Evolutionary conservation across 2,888 invertebrate species (phyloP), one percentile per base, ranked within the genome.

Genomic region (Ectemnius cavifrons): DNA sequence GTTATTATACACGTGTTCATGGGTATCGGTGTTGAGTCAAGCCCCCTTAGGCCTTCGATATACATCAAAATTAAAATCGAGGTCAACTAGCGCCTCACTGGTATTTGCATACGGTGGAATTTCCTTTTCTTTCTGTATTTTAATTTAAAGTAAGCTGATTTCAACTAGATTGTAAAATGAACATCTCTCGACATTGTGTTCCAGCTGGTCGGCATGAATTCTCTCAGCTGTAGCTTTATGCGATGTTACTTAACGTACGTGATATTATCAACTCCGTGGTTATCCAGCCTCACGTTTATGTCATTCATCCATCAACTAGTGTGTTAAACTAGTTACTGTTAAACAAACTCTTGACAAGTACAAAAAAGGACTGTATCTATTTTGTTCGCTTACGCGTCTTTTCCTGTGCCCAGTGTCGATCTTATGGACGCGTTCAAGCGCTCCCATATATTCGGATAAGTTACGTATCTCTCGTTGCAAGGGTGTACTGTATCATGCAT

Each of bases 41-140:
- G 84, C 84, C 85, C 84, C 80, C 79, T 83, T 88, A 87, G 88
- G 88, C 87, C 88, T 77, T 88, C 82, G 73, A 84, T 76, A 71
- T 77, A 67, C 71, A 68, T 78, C 65, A 65, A 76, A 78, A 78
- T 80, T 74, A 80, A 80, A 80, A 71, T 71, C 59, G 28, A 66
- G 65, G 67, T 6, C 63, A 16, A 47, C n/a, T 27, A 14, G 52
- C 14, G 28, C 57, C 57, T 64, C 46, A 47, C 61, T 49, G 11
- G 56, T 67, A 27, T 65, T 65, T 58, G n/a, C 27, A 13, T 74
- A 58, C 52, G 64, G 46, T 77, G 67, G 67, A 75, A 75, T 69
- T 37, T 67, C 37, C 28, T 27, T 45, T 20, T 37, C 27, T 23
- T 58, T 49, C 47, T 76, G 18, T 61, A 57, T 73, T 65, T 57